These are phyloP conservation scores for Pungitius pungitius DNA, from an alignment of 2,113 vertebrate genomes.

Conservation along the genomic window DNA sequence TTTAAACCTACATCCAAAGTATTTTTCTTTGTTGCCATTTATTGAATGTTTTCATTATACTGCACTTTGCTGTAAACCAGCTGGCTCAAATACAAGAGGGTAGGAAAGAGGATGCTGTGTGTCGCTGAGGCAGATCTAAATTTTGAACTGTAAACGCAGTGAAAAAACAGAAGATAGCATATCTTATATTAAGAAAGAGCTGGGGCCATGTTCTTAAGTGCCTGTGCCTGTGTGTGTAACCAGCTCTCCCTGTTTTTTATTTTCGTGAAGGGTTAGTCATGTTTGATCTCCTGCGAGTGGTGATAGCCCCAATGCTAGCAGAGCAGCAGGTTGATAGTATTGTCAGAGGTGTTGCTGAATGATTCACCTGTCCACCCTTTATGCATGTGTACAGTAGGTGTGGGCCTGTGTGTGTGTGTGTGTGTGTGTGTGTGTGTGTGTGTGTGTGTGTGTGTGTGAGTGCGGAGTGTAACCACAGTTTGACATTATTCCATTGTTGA, in stretches of 20 bases:
- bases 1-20: constrained; percentile 34
- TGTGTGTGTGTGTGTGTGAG: not conserved
- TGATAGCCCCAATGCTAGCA: constrained; percentile 35
- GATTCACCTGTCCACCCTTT: not conserved
- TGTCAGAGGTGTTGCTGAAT: not conserved
- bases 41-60: constrained; percentile 32
- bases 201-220: constrained; percentile 1
- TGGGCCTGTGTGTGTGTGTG: not conserved
- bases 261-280: not conserved
- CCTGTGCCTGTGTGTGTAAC: not conserved
- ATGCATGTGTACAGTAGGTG: not conserved
- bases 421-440: not conserved
- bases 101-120: constrained; percentile 21
- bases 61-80: constrained; percentile 20
- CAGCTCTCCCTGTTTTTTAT: not conserved
- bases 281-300: constrained; percentile 12
- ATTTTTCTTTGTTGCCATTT: constrained; percentile 35
- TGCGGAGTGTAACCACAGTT: not conserved
- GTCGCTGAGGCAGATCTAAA: constrained; percentile 29
- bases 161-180: constrained; percentile 32
- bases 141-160: constrained; percentile 22
- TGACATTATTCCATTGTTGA: not conserved
- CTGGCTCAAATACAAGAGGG: constrained; percentile 15
- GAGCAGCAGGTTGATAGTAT: not conserved
- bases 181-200: constrained; percentile 8